These are phyloP conservation scores for Plectropomus leopardus DNA, from an alignment of 2,113 vertebrate genomes.

Conservation along the genomic window DNA sequence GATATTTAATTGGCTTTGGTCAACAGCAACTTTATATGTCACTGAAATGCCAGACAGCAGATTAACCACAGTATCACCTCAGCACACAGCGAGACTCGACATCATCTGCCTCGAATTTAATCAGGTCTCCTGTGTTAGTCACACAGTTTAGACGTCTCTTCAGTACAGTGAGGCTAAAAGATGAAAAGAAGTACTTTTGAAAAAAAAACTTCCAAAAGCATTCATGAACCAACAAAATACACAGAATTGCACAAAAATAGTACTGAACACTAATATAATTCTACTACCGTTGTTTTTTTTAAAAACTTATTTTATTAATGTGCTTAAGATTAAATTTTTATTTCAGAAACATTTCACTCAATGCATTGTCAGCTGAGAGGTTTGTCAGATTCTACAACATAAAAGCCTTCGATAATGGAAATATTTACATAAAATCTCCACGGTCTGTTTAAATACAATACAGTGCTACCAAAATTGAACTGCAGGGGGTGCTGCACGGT, in stretches of 20 bases:
- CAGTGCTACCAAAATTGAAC: not conserved
- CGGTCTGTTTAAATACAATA: not conserved
- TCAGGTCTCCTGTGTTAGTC: not conserved
- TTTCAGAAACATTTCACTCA: not conserved
- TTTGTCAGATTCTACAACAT: not conserved
- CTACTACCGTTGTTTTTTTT: too few relatives aligned
- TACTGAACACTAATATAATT: not conserved
- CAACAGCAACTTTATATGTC: not conserved
- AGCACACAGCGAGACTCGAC: not conserved
- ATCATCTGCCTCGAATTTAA: not conserved
- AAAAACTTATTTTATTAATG: not conserved
- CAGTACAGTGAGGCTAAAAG: not conserved
- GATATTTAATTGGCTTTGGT: not conserved
- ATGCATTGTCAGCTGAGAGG: not conserved
- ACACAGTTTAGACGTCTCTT: not conserved
- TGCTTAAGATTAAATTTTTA: not conserved
- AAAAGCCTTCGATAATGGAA: not conserved
- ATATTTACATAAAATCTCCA: not conserved
- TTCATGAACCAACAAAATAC: not conserved
- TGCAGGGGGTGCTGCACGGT: slow-evolving; percentile 14
- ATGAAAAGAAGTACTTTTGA: not conserved
- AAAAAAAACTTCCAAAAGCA: not conserved
- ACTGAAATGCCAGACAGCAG: not conserved
- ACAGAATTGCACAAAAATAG: not conserved
- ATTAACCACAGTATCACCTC: slow-evolving; percentile 22